Base-by-base conservation (phyloP, 2,797 vertebrate genomes). In the Periophthalmus magnuspinnatus region DNA sequence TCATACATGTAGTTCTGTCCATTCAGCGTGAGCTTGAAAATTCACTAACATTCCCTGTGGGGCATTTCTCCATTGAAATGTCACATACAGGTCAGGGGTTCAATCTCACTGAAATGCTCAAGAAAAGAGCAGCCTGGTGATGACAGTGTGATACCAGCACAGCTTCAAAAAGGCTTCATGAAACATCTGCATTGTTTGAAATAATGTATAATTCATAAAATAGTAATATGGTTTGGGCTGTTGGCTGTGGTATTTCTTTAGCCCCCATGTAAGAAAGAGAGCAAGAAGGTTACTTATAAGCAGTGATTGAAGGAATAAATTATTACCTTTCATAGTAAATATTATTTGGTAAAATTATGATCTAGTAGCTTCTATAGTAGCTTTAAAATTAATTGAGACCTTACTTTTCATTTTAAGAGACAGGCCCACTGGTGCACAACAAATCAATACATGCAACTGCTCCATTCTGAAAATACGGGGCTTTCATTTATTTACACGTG, bases 81-180 rank as follows among this genome's bases (percentile, higher is more conserved):
- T 75, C 88, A 85, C 62, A 55, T 28, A 59, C 80, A 91, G 81
- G 82, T 88, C 74, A 84, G 24, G 67, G 72, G 68, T 79, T 61
- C 62, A 65, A 57, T 79, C 62, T 72, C 65, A 68, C 52, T 67
- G 70, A 75, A 69, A 78, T 14, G 24, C 19, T 74, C 1, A 36
- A 59, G 33, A 19, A 45, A 58, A 22, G 57, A 76, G 0, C 47
- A 69, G 48, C 60, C 59, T 65, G 56, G 62, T 13, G 13, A 2
- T 17, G 45, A 21, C 57, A 59, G 41, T 71, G 48, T 67, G 55
- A 74, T 68, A 45, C n/a, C 21, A 28, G 41, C 41, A 64, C 14
- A 6, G 16, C 21, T 48, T 45, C 41, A 45, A 16, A 11, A 45
- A 14, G 41, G 28, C 28, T 32, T 41, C 32, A 3, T 16, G 8